Conservation (phyloP, 2,113 vertebrate genomes). For the Microtus montanus region DNA sequence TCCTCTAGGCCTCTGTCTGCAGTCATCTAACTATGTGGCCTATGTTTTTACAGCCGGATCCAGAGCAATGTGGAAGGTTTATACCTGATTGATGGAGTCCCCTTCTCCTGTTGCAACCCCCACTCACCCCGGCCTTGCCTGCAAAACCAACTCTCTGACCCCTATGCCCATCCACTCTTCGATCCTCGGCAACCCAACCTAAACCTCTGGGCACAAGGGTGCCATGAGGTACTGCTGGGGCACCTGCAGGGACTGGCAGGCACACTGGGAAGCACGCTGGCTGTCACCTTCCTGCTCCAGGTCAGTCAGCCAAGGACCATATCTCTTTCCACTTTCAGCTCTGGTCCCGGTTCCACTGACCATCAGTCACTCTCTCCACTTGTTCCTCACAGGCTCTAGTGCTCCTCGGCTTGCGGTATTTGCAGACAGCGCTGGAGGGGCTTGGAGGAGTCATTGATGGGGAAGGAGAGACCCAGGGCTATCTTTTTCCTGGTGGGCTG, state of each 20-base stretch:
- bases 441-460: slow-evolving; percentile 85
- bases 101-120: slow-evolving; percentile 80
- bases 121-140: slow-evolving; percentile 77
- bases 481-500: slow-evolving; percentile 88
- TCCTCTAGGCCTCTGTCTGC: neutral
- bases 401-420: slow-evolving; percentile 88
- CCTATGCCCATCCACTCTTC: slow-evolving; percentile 62
- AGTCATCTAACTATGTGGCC: neutral
- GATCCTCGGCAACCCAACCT: slow-evolving; percentile 71
- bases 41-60: slow-evolving; percentile 65
- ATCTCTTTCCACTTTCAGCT: neutral
- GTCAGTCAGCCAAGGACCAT: slow-evolving; percentile 48
- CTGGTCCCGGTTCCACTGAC: neutral
- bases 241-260: slow-evolving; percentile 52
- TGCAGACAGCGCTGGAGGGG: slow-evolving; percentile 90
- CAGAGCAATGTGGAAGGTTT: slow-evolving; percentile 79
- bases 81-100: slow-evolving; percentile 72
- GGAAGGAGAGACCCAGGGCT: slow-evolving; percentile 89
- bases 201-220: slow-evolving; percentile 77
- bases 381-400: slow-evolving; percentile 83
- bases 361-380: neutral
- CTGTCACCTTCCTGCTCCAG: slow-evolving; percentile 71
- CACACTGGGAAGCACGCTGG: slow-evolving; percentile 52
- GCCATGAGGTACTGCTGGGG: slow-evolving; percentile 59
- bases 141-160: slow-evolving; percentile 73